Conservation (phyloP, 1,140 invertebrate genomes). For the Cepaea nemoralis region DNA sequence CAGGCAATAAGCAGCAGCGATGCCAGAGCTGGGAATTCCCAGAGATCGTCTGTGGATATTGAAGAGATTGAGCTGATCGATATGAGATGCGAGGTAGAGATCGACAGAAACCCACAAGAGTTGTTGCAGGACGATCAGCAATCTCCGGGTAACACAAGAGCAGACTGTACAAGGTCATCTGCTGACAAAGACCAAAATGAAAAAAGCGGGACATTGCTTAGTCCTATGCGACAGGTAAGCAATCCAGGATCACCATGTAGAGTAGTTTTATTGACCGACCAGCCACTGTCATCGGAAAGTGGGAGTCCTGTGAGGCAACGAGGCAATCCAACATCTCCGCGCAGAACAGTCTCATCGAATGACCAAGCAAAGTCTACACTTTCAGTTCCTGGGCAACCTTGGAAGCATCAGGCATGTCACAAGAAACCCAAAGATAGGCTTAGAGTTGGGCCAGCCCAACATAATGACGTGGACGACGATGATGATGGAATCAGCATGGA, state of each 20-base stretch:
- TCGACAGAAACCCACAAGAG: background rate
- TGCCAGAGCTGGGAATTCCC: background rate
- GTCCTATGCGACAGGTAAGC: no score
- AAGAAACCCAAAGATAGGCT: background rate
- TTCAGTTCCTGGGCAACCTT: background rate
- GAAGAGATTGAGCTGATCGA: constrained; percentile 2
- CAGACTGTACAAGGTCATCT: no score
- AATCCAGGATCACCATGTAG: no score
- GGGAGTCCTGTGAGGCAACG: background rate
- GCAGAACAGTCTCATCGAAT: background rate
- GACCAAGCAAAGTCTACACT: background rate
- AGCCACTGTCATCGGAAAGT: no score
- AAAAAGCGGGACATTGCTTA: no score
- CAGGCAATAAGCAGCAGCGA: background rate
- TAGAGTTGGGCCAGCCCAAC: background rate
- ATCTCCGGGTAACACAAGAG: background rate
- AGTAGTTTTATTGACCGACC: no score
- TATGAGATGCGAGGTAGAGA: background rate
- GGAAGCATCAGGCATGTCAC: background rate
- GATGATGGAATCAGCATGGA: constrained; percentile 33
- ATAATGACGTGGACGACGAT: constrained; percentile 2
- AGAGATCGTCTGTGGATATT: background rate
- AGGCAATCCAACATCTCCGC: background rate
- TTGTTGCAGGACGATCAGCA: background rate
- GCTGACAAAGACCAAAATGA: no score